Base-by-base conservation (phyloP, 1,140 invertebrate genomes). In the Hylaeus volcanicus region DNA sequence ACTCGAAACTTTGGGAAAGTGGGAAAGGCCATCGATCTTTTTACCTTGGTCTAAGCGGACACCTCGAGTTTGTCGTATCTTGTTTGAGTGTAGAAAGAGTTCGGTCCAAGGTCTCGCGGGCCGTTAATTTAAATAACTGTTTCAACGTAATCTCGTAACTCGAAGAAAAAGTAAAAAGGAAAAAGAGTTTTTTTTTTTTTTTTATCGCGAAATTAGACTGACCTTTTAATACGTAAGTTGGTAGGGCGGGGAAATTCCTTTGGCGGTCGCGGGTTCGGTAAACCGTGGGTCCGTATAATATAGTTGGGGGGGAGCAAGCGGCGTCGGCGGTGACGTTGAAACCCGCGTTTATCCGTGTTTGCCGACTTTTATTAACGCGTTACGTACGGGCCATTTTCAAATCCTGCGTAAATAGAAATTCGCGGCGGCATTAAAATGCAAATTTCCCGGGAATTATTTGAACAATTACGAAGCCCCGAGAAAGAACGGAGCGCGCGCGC, bases 361-460 rank as follows among this genome's bases (percentile, higher is more conserved):
- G n/a, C 4, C 41, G 41, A 58, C 51, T 74, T 74, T 79, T 51
- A 51, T 74, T 26, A 41, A 74, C 69, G 39, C 41, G 60, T 78
- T 72, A 15, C 61, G 77, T n/a, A 8, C 68, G 56, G 14, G 14
- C 77, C 45, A 48, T 79, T 79, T 65, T 65, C 60, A 26, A 48
- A 74, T 74, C 41, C 45, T 9, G 66, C 60, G 77, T 73, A 79
- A 79, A 56, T 53, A 79, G 77, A 63, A 79, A 74, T 56, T 79
- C 70, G 45, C 41, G 26, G 63, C 8, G 51, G 41, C 70, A 43
- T 73, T 73, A 65, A 79, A 79, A 65, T 56, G 70, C 61, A 79
- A 73, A 79, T 74, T 73, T 74, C 11, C 51, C 26, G 43, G 41
- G 48, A 74, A 39, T 64, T 45, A 51, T n/a, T 45, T 68, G 70